Evolutionary conservation across 2,888 invertebrate species (phyloP).

Genomic region (Drosophila lacicola): DNA sequence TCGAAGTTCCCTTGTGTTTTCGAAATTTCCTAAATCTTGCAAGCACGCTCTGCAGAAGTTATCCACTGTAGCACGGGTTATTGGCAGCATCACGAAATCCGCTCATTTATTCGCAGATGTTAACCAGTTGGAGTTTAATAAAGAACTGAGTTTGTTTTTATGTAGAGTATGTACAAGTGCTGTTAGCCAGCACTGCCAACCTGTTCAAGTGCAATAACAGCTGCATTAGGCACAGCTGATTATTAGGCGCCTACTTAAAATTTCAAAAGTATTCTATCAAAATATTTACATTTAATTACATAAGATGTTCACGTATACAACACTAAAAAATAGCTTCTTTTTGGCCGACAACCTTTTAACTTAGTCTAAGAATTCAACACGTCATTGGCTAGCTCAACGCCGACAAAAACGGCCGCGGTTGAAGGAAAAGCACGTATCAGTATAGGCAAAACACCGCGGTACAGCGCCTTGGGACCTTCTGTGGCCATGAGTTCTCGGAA

Average conservation of each 20-base stretch:
- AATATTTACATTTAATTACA: constrained; percentile 32
- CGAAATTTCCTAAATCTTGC: constrained; percentile 25
- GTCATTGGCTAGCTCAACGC: constrained; percentile 93
- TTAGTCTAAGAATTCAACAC: constrained; percentile 87
- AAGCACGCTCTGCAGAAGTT: constrained; percentile 44
- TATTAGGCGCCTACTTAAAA: neutral
- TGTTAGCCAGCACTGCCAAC: constrained; percentile 31
- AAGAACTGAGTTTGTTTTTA: neutral
- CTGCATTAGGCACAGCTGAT: constrained; percentile 21
- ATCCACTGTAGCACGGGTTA: constrained; percentile 42
- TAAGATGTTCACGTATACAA: constrained; percentile 8
- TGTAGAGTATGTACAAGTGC: neutral
- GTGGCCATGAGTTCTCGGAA: constrained; percentile 92
- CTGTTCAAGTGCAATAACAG: neutral
- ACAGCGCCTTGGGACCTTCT: constrained; percentile 95
- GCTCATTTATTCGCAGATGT: neutral
- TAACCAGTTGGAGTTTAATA: constrained; percentile 4
- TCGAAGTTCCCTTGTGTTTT: neutral
- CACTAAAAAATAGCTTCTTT: constrained; percentile 36
- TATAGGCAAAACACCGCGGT: constrained; percentile 97
- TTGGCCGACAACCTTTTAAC: constrained; percentile 22
- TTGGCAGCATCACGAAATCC: constrained; percentile 26
- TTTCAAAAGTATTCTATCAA: constrained; percentile 12
- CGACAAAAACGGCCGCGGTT: constrained; percentile 99
- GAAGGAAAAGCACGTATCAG: constrained; percentile 99